Evolutionary conservation across 2,797 vertebrate genomes (phyloP).

Genomic region (Crenuchus spilurus): DNA sequence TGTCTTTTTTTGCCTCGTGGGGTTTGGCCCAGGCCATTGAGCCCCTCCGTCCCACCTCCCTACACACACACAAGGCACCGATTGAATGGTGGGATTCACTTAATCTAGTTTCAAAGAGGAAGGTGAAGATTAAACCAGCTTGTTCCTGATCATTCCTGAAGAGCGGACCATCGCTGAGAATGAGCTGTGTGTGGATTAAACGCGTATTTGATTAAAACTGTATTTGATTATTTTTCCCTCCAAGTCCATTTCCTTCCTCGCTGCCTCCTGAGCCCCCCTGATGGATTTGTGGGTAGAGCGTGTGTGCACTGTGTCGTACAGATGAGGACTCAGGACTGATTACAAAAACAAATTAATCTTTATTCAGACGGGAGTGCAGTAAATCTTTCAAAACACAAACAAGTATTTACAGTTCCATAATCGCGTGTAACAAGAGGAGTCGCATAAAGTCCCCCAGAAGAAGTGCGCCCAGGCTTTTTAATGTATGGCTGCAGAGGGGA

Average conservation of each 20-base stretch:
- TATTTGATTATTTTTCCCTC: slow-evolving; percentile 53
- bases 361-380: slow-evolving; percentile 61
- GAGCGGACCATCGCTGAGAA: slow-evolving; percentile 40
- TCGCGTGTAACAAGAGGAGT: slow-evolving; percentile 53
- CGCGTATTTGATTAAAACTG: slow-evolving; percentile 60
- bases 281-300: slow-evolving; percentile 51
- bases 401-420: slow-evolving; percentile 63
- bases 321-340: slow-evolving; percentile 60
- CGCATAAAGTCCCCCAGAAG: slow-evolving; percentile 48
- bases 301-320: slow-evolving; percentile 38
- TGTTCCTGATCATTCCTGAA: slow-evolving; percentile 47
- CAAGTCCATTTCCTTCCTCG: slow-evolving; percentile 58
- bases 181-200: slow-evolving; percentile 57
- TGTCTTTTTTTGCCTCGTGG: neutral
- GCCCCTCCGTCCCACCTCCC: slow-evolving; percentile 6
- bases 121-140: slow-evolving; percentile 50
- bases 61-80: slow-evolving; percentile 26
- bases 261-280: slow-evolving; percentile 43
- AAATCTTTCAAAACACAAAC: slow-evolving; percentile 63
- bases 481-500: slow-evolving; percentile 25
- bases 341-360: slow-evolving; percentile 69
- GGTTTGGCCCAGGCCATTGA: slow-evolving; percentile 21
- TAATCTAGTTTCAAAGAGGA: slow-evolving; percentile 54
- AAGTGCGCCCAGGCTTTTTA: slow-evolving; percentile 38
- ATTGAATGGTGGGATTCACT: slow-evolving; percentile 42